Evolutionary conservation across 1,140 invertebrate species (phyloP), one percentile per base, ranked within the genome.

Genomic region (Sipha flava): DNA sequence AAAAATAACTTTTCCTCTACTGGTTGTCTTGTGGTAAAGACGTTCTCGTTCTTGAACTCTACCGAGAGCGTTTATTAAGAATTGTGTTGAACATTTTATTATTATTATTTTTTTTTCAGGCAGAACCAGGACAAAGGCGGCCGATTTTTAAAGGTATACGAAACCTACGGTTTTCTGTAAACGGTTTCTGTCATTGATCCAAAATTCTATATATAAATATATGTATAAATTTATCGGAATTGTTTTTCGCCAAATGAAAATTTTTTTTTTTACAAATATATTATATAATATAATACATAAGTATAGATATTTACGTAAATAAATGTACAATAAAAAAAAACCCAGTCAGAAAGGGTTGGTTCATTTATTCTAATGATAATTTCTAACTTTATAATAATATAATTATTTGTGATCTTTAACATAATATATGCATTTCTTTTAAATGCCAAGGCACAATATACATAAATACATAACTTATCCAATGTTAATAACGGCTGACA

Each of bases 61-160:
- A n/a, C n/a, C n/a, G n/a, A n/a, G n/a, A n/a, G n/a, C n/a, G n/a
- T n/a, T n/a, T n/a, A n/a, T n/a, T n/a, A n/a, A n/a, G n/a, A n/a
- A n/a, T n/a, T n/a, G n/a, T n/a, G n/a, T n/a, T n/a, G n/a, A n/a
- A n/a, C n/a, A n/a, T n/a, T n/a, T n/a, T n/a, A n/a, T n/a, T n/a
- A n/a, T n/a, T n/a, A n/a, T 54, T 16, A 47, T 12, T 72, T 52
- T 40, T 54, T 57, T 75, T 77, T 43, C 49, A 77, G 72, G 29
- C 72, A 77, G 18, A 77, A 77, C 31, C 72, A 77, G 43, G 72
- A 77, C 34, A 77, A 57, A 57, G 72, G 72, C 31, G 72, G 72
- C 14, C 72, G 72, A 26, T 77, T 77, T 77, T 57, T 77, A 77
- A 77, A 77, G 21, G 72, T 77, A 21, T 77, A 77, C 72, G 72